Evolutionary conservation across 1,140 invertebrate genomes (phyloP).

Genomic region (Drosophila seguyi): DNA sequence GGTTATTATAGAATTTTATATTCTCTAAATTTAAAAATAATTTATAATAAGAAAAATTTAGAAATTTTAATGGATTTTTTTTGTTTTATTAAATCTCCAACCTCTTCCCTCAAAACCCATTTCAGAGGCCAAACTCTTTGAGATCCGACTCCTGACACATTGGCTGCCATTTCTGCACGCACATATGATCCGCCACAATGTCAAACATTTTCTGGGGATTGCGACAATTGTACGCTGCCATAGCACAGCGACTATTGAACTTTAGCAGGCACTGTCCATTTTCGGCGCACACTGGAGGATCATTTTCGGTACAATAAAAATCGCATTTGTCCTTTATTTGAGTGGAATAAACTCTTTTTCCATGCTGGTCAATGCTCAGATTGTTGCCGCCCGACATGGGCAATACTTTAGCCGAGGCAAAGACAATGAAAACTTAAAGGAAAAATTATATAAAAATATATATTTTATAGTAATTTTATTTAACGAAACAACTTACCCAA

Average conservation of each 20-base stretch:
- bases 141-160: slow-evolving; percentile 56
- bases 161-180: slow-evolving; percentile 49
- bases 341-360: slow-evolving; percentile 45
- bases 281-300: slow-evolving; percentile 60
- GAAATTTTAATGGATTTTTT: no score
- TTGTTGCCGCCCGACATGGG: slow-evolving; percentile 24
- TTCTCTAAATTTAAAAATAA: not conserved
- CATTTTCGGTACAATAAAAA: slow-evolving; percentile 49
- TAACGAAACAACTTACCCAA: slow-evolving; percentile 38
- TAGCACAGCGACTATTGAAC: slow-evolving; percentile 64
- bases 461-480: not conserved
- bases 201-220: slow-evolving; percentile 71
- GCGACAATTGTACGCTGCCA: slow-evolving; percentile 73
- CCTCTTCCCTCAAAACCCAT: not conserved
- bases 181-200: slow-evolving; percentile 62
- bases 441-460: not conserved
- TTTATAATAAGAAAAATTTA: not conserved
- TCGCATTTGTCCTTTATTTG: slow-evolving; percentile 51
- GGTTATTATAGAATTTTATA: no score
- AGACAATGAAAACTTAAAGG: slow-evolving; percentile 19
- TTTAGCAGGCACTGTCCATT: slow-evolving; percentile 72
- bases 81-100: slow-evolving; percentile 19
- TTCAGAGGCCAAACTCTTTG: slow-evolving; percentile 46
- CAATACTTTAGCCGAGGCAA: slow-evolving; percentile 49
- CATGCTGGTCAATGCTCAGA: slow-evolving; percentile 63